A percentile compares a stretch with the other conserved stretches of the same genome.
Conservation (phyloP, 2,113 vertebrate species). For the Dromaius novaehollandiae region DNA sequence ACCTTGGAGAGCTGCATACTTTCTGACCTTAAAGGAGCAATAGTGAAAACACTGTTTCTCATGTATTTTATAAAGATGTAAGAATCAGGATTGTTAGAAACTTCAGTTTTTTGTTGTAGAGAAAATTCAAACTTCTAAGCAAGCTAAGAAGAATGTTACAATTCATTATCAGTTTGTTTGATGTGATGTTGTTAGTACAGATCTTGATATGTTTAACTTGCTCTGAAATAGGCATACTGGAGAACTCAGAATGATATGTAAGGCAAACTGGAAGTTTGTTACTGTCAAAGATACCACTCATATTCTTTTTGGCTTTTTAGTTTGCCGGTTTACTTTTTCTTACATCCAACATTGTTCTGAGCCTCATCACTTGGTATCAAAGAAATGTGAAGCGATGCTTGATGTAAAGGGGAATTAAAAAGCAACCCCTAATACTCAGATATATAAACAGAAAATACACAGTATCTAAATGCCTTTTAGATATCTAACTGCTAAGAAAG, state of each 20-base stretch:
- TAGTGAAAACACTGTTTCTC: background rate
- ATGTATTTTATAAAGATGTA: too few relatives aligned
- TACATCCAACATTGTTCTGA: background rate
- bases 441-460: background rate
- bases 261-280: background rate
- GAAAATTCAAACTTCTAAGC: slow-evolving; percentile 32
- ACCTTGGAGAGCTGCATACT: background rate
- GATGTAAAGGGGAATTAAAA: background rate
- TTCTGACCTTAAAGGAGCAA: slow-evolving; percentile 21
- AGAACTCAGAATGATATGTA: background rate
- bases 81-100: background rate
- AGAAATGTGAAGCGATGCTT: background rate
- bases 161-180: slow-evolving; percentile 20
- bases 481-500: background rate
- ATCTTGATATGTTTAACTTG: background rate
- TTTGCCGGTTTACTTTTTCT: background rate
- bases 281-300: background rate
- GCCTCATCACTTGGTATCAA: background rate
- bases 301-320: background rate
- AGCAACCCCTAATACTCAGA: background rate
- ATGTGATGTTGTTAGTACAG: slow-evolving; percentile 1
- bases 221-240: background rate
- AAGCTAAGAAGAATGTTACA: slow-evolving; percentile 13
- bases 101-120: background rate
- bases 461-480: background rate